These are phyloP conservation scores for Malurus cyaneus DNA, from an alignment of 2,113 vertebrate species.

Conservation along the genomic window DNA sequence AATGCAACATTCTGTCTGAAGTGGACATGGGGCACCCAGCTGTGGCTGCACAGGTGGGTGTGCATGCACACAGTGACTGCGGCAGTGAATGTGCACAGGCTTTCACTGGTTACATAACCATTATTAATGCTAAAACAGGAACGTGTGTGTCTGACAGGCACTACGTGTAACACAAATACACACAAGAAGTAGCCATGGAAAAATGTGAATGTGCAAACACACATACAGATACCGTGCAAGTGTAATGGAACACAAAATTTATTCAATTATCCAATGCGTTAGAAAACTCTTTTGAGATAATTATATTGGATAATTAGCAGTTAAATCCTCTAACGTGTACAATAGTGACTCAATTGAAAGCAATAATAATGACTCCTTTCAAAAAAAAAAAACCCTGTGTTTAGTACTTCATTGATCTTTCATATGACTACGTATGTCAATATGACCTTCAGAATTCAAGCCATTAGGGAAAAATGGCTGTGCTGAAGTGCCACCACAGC, in stretches of 20 bases:
- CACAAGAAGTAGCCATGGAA: background rate
- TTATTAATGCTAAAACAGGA: background rate
- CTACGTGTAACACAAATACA: background rate
- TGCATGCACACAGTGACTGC: background rate
- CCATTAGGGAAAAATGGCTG: conserved; percentile 24
- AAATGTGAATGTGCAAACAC: background rate
- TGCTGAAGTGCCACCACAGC: background rate
- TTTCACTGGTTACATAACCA: background rate
- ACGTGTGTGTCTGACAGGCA: background rate
- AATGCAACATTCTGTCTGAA: background rate
- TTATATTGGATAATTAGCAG: conserved; percentile 20
- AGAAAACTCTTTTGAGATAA: conserved; percentile 16
- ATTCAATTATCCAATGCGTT: background rate
- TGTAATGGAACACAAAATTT: background rate
- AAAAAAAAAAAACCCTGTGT: background rate
- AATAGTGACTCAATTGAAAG: conserved; percentile 13
- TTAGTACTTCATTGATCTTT: conserved; percentile 35
- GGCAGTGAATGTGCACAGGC: background rate
- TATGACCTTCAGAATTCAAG: conserved; percentile 21
- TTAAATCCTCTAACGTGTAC: background rate
- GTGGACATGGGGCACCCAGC: background rate
- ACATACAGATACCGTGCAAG: background rate
- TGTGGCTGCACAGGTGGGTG: background rate
- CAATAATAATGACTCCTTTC: background rate
- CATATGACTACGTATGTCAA: conserved; percentile 21